Conservation (phyloP, 1,140 invertebrate genomes). For the Asbolus verrucosus region DNA sequence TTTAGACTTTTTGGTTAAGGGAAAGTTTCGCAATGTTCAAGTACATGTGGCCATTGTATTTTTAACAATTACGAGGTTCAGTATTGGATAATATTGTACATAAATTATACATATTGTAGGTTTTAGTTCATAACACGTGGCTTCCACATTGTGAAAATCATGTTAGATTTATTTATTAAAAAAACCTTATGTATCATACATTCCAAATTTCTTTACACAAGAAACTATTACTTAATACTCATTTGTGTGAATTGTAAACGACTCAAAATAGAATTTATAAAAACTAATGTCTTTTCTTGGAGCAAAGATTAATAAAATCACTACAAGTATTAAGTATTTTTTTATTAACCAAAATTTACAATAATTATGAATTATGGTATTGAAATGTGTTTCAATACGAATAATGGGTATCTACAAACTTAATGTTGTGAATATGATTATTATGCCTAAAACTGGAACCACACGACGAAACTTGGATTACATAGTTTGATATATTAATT, state of each 20-base stretch:
- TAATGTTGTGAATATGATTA: slow-evolving; percentile 44
- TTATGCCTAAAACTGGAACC: slow-evolving; percentile 37
- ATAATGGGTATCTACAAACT: slow-evolving; percentile 51
- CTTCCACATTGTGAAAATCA: slow-evolving; percentile 50
- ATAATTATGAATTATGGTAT: slow-evolving; percentile 50
- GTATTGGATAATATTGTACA: slow-evolving; percentile 45
- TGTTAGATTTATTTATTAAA: slow-evolving; percentile 50
- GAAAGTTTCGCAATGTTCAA: slow-evolving; percentile 29
- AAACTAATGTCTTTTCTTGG: slow-evolving; percentile 39
- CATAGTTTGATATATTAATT: slow-evolving; percentile 6
- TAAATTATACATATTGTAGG: slow-evolving; percentile 47
- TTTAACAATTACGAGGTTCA: slow-evolving; percentile 49
- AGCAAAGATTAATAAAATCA: slow-evolving; percentile 37
- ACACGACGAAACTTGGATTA: slow-evolving; percentile 2
- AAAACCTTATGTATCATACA: slow-evolving; percentile 48
- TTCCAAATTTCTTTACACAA: slow-evolving; percentile 51
- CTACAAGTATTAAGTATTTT: slow-evolving; percentile 42
- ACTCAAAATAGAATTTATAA: slow-evolving; percentile 48
- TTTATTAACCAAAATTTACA: slow-evolving; percentile 57
- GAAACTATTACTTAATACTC: slow-evolving; percentile 50
- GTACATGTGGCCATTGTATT: slow-evolving; percentile 49
- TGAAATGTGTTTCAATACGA: slow-evolving; percentile 47
- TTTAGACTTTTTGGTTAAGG: slow-evolving; percentile 16
- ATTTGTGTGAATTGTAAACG: slow-evolving; percentile 54
- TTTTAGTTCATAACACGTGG: slow-evolving; percentile 49